phyloP scores from a whole-genome alignment of 1,140 invertebrate genomes.

The Ditylenchus dipsaci region DNA sequence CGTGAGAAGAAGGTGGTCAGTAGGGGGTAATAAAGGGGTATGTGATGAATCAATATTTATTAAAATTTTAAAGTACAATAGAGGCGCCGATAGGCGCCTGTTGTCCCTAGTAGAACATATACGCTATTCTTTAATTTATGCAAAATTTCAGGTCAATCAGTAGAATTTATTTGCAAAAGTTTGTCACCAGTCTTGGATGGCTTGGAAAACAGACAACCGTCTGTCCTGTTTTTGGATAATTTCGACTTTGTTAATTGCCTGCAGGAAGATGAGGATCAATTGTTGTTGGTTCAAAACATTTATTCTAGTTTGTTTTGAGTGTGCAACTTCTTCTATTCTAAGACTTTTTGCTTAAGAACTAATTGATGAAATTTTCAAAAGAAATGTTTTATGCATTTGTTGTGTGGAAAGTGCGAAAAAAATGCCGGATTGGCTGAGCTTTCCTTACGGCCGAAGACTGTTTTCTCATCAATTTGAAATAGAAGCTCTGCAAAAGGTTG shows the following conservation, averaged over 20 bases:
- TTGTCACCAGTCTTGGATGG: not conserved
- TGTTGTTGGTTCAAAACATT: not conserved
- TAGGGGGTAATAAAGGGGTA: too few species aligned
- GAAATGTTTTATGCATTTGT: not conserved
- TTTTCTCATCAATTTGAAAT: slow-evolving; percentile 6
- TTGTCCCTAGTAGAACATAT: too few species aligned
- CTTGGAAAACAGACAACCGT: not conserved
- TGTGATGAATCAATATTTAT: too few species aligned
- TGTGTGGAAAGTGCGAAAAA: not conserved
- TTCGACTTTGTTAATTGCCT: slow-evolving; percentile 3
- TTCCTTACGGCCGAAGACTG: not conserved
- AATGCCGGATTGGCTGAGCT: not conserved
- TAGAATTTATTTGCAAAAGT: not conserved
- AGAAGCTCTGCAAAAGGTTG: not conserved
- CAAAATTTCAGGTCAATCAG: not conserved
- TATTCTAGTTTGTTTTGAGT: slow-evolving; percentile 9
- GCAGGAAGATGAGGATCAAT: slow-evolving; percentile 2
- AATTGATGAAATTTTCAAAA: not conserved
- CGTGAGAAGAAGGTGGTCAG: too few species aligned
- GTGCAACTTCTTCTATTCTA: not conserved
- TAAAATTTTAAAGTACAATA: too few species aligned
- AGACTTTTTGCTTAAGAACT: not conserved
- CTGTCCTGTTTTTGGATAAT: slow-evolving; percentile 11
- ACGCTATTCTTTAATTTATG: too few species aligned
- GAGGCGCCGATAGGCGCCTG: too few species aligned